Evolutionary conservation across 2,113 vertebrate species (phyloP).

Genomic region (Trogon surrucura): DNA sequence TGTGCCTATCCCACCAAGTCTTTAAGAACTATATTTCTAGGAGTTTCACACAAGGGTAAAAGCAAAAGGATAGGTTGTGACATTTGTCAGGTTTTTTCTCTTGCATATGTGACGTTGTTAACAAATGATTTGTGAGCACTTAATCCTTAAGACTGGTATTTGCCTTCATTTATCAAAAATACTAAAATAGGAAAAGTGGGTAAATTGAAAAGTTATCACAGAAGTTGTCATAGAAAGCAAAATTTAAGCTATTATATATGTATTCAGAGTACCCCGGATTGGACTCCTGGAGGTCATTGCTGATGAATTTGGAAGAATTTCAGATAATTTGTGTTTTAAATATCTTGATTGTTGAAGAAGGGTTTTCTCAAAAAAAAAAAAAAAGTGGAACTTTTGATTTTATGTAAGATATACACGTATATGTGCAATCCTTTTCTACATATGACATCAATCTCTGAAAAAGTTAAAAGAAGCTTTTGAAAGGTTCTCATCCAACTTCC

Average conservation of each 20-base stretch:
- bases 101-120: not conserved
- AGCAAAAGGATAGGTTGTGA: not conserved
- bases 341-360: not conserved
- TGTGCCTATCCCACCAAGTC: not conserved
- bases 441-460: not conserved
- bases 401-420: not conserved
- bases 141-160: not conserved
- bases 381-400: not conserved
- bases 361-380: not conserved
- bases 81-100: not conserved
- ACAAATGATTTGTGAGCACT: not conserved
- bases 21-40: not conserved
- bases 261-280: not conserved
- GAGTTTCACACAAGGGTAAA: not conserved
- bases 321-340: not conserved
- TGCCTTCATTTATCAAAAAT: not conserved
- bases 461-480: not conserved
- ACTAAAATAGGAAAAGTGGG: not conserved
- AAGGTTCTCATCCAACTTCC: not conserved
- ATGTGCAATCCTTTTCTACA: not conserved
- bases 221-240: not conserved
- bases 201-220: not conserved
- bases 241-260: not conserved
- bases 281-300: not conserved
- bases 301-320: not conserved